Evolutionary conservation across 2,797 vertebrate genomes (phyloP), one percentile per base, ranked within the genome.

Genomic region (Argentina silus): DNA sequence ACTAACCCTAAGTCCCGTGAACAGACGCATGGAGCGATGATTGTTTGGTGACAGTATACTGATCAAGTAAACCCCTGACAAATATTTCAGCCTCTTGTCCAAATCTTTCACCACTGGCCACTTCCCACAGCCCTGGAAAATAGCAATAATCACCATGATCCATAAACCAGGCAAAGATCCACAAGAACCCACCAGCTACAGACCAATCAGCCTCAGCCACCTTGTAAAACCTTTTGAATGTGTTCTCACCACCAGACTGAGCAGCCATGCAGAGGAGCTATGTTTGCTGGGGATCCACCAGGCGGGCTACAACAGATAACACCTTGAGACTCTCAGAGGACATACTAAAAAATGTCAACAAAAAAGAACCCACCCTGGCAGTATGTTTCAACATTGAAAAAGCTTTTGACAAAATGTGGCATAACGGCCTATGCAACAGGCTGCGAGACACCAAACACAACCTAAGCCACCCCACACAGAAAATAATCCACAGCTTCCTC

Each of bases 41-140:
- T 78, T 78, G 62, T 67, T 47, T 59, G 17, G 23, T 12, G 3
- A 61, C 59, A 61, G 19, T 23, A 61, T 61, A 11, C 10, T 42
- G 1, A 27, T 61, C 8, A 61, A 61, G 4, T 11, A 61, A 5
- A 21, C 23, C 5, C 23, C 59, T 3, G 59, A 12, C 6, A 9
- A 3, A 27, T 27, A 12, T 8, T 15, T 12, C 10, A 42, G 9
- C 59, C 5, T 3, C 23, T 36, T 12, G 10, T 7, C 9, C 15
- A 11, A 1, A 2, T 61, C 19, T 6, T 23, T 61, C 59, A 61
- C 59, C 21, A 42, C 59, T 5, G 27, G 59, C 5, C 59, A 42
- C 23, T 15, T 61, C 14, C 27, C 59, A 10, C 7, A 3, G 27
- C 59, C 27, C 11, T 42, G 23, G 59, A 61, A 61, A 42, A 19